Evolutionary conservation across 2,113 vertebrate species (phyloP), one percentile per base, ranked within the genome.

Genomic region (Puffinus mauretanicus): DNA sequence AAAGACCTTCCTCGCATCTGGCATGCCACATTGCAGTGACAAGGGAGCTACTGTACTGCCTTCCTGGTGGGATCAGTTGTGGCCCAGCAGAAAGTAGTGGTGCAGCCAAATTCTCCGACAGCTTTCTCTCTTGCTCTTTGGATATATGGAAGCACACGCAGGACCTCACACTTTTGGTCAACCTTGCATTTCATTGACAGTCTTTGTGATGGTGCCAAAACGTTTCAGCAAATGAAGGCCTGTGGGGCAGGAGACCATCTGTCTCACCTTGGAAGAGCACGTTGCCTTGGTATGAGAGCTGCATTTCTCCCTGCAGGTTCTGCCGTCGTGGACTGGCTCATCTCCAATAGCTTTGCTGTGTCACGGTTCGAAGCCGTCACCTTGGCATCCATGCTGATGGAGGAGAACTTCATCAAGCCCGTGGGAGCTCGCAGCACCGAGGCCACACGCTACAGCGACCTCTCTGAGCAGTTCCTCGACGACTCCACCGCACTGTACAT

Each of bases 291-390:
- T 85, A 29, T 88, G 73, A 96, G 20, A 64, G 36, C 61, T 90
- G 51, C 55, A 34, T 86, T 94, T 90, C 51, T 95, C 24, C 38
- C 73, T 38, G 40, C 95, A 99, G 99, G 99, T 60, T 99, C 99
- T 18, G 97, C 98, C 4, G 97, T 99, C 94, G 99, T 99, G 83
- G 99, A 99, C 97, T 99, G 99, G 99, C 97, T 99, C 97, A 98
- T 99, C 97, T 99, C 98, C 96, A 98, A 86, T 52, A 94, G 97
- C 91, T 97, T 99, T 86, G 97, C 97, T 6, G 98, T 98, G 96
- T 99, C 97, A 46, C 99, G 99, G 7, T 97, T 98, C 17, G 99
- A 99, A 94, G 99, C 99, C 0, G 95, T 99, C 97, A 99, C 99
- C 2, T 85, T 99, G 97, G 98, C 99, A 15, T 99, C 99, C 5